Evolutionary conservation across 1,140 invertebrate genomes (phyloP).

Genomic region (Planococcus citri): DNA sequence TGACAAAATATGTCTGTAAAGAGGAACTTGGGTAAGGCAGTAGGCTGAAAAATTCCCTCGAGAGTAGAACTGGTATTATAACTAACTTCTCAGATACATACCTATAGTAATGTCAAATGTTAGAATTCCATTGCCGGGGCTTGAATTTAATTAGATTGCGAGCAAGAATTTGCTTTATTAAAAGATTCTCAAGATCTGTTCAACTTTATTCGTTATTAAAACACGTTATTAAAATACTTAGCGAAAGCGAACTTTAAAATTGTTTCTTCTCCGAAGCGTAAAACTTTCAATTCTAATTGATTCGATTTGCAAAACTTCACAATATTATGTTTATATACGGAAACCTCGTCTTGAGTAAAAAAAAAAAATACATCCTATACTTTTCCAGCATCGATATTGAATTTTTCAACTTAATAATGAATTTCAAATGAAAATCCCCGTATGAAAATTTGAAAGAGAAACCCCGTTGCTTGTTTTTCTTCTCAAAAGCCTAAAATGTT

Average conservation of each 20-base stretch:
- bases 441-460: too few relatives aligned
- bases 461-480: too few relatives aligned
- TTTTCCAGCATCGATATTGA: too few relatives aligned
- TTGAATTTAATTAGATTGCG: conserved; percentile 12
- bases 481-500: too few relatives aligned
- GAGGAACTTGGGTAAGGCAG: not conserved
- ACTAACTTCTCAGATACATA: conserved; percentile 2
- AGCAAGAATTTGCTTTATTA: conserved; percentile 11
- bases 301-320: not conserved
- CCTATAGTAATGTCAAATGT: conserved; percentile 14
- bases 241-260: not conserved
- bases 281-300: not conserved
- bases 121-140: conserved; percentile 11
- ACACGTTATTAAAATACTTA: conserved; percentile 4
- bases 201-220: conserved; percentile 14
- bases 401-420: too few relatives aligned
- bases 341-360: too few relatives aligned
- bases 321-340: not conserved
- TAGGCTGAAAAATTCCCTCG: not conserved
- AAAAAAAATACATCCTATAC: too few relatives aligned
- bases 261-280: not conserved
- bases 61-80: too few relatives aligned
- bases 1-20: not conserved
- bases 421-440: too few relatives aligned
- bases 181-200: conserved; percentile 11